Evolutionary conservation across 2,797 vertebrate genomes (phyloP), one percentile per base, ranked within the genome.

Genomic region (Semaprochilodus insignis): DNA sequence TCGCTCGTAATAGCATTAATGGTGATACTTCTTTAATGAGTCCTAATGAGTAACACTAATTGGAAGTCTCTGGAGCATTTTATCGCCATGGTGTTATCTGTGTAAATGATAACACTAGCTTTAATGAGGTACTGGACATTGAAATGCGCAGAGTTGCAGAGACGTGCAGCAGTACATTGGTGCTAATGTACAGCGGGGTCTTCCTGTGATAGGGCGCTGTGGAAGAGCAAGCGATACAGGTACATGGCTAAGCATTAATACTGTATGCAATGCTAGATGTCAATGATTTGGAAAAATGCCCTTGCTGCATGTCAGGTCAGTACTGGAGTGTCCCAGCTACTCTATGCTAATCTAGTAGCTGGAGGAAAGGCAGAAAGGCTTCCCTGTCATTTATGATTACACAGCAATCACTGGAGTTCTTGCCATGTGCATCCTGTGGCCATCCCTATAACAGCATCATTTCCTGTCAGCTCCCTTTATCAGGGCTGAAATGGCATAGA

Each of bases 31-130:
- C 54, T 69, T 69, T 52, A 84, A 79, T 74, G 48, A 73, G 55
- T 70, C 31, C 63, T 83, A 87, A 87, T 76, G 65, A 77, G 59
- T 57, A 77, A 31, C 78, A 63, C 67, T 85, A 83, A 85, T 52
- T 77, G 63, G 48, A 80, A 52, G 36, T 34, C 63, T 85, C 77
- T 85, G 77, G 74, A 51, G 48, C 60, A 40, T 85, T 82, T 75
- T 57, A 51, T 77, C 63, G 34, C 77, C 25, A 63, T 65, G 40
- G 71, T 80, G 62, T 66, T 81, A 66, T 75, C 34, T 2, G 6
- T 74, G 51, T 70, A 55, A 81, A 44, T 60, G 66, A 81, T 63
- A 72, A 25, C 44, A 60, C 34, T 60, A 23, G 34, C 54, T 75
- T 75, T 60, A 60, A 60, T 75, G 73, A 23, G 72, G 17, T 74